Evolutionary conservation across 2,113 vertebrate genomes (phyloP).

Genomic region (Cercocebus atys): DNA sequence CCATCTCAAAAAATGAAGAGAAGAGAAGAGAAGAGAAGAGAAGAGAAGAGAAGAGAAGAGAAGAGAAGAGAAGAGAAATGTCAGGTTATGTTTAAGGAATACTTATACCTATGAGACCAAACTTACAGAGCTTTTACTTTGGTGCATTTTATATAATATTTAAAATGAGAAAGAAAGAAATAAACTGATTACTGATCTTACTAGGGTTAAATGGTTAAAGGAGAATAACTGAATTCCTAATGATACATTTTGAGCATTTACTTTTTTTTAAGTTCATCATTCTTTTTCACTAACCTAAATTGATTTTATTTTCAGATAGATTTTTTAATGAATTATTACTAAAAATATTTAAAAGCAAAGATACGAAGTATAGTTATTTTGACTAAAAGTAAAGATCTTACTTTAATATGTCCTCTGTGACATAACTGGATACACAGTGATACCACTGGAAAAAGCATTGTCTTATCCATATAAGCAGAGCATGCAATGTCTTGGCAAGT

Average conservation of each 20-base stretch:
- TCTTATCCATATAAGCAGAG: not conserved
- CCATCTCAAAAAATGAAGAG: too few relatives aligned
- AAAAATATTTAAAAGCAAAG: constrained; percentile 39
- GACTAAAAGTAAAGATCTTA: not conserved
- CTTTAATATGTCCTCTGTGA: not conserved
- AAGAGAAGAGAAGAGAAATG: too few relatives aligned
- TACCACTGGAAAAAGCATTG: not conserved
- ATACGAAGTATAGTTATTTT: not conserved
- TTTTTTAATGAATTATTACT: not conserved
- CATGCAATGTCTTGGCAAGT: not conserved
- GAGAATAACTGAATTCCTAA: not conserved
- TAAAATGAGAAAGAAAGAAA: not conserved
- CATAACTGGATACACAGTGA: not conserved
- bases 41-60: too few relatives aligned
- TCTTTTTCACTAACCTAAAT: constrained; percentile 11
- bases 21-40: too few relatives aligned
- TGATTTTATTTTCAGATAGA: constrained; percentile 35
- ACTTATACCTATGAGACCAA: not conserved
- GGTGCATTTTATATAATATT: not conserved
- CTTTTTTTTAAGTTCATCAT: not conserved
- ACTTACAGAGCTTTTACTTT: not conserved
- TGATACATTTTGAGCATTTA: not conserved
- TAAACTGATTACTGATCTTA: not conserved
- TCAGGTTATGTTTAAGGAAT: not conserved
- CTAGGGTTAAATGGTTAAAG: not conserved